A percentile compares a stretch with the other conserved stretches of the same genome.
phyloP scores from a whole-genome alignment of 64 coral and sea anemone species.

The Pocillopora damicornis region DNA sequence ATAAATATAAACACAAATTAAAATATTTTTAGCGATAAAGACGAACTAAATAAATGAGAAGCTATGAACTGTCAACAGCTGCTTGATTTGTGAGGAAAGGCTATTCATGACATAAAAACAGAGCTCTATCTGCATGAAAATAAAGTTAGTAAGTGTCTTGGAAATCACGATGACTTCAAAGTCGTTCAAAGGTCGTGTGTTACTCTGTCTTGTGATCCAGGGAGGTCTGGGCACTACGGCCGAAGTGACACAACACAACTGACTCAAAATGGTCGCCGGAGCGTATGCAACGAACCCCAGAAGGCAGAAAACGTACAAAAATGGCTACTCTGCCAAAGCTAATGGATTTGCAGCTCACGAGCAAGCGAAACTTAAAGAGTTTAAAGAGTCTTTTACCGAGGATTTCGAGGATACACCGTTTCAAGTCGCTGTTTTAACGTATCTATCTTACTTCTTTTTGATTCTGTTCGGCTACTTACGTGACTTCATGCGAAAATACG shows the following conservation, averaged over 20 bases:
- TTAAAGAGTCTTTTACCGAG: slow-evolving; percentile 46
- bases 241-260: neutral
- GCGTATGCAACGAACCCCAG: neutral
- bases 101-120: too few species aligned
- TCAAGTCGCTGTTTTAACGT: slow-evolving; percentile 91
- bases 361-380: slow-evolving; percentile 22
- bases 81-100: too few species aligned
- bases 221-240: neutral
- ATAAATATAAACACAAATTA: too few species aligned
- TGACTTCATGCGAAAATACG: slow-evolving; percentile 95
- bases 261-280: slow-evolving; percentile 25
- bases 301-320: slow-evolving; percentile 12
- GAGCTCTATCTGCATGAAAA: too few species aligned
- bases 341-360: slow-evolving; percentile 22
- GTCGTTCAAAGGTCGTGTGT: too few species aligned
- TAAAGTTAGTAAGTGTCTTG: too few species aligned
- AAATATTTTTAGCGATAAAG: too few species aligned
- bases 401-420: slow-evolving; percentile 95
- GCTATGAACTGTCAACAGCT: too few species aligned
- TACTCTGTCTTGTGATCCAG: neutral
- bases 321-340: slow-evolving; percentile 14
- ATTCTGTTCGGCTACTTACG: slow-evolving; percentile 95
- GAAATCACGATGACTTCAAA: too few species aligned
- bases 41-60: too few species aligned
- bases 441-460: slow-evolving; percentile 81